Conservation (phyloP, 2,113 vertebrate species). For the Dasyprocta punctata region DNA sequence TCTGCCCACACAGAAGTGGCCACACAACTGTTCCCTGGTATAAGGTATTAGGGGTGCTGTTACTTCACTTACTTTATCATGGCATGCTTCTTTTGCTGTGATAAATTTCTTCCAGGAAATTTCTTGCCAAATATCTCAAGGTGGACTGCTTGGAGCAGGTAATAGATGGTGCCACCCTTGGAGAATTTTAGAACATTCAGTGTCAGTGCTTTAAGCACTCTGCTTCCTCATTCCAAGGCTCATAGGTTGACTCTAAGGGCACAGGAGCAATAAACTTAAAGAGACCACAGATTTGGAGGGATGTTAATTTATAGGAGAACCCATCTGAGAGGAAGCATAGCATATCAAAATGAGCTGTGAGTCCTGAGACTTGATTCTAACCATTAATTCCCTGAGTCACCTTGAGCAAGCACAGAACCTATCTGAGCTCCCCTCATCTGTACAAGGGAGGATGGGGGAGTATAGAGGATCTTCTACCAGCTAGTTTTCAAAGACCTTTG, state of each 20-base stretch:
- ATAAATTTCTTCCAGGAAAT: not conserved
- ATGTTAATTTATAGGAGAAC: not conserved
- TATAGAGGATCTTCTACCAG: not conserved
- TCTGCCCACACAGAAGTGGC: not conserved
- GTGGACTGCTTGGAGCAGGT: not conserved
- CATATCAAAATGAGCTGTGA: not conserved
- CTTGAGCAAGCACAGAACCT: not conserved
- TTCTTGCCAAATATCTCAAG: not conserved
- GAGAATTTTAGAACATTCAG: not conserved
- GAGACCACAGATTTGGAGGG: not conserved
- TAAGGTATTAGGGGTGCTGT: not conserved
- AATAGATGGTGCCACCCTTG: accelerated
- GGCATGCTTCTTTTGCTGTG: not conserved
- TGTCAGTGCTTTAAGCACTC: not conserved
- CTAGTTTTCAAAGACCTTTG: not conserved
- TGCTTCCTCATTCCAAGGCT: not conserved
- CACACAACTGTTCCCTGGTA: not conserved
- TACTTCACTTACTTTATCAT: not conserved
- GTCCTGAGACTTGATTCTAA: not conserved
- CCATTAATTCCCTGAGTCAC: not conserved
- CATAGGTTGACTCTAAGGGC: not conserved
- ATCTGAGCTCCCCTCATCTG: not conserved
- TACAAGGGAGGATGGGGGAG: not conserved
- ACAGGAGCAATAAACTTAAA: not conserved
- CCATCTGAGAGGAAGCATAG: not conserved